Evolutionary conservation across 2,888 invertebrate species (phyloP).

Genomic region (Cactoblastis cactorum): DNA sequence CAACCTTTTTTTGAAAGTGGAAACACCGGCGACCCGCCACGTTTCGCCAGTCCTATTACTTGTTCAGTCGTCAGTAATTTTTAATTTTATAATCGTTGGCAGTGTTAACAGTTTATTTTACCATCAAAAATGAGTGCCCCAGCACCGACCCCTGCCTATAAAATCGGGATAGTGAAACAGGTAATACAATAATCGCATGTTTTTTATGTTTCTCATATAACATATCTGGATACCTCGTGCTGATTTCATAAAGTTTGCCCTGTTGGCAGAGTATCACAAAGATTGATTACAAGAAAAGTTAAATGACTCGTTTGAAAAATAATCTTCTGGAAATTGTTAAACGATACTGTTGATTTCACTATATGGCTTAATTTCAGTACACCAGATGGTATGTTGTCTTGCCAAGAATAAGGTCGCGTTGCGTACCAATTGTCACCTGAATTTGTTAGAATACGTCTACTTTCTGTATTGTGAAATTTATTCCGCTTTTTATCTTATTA

Average conservation of each 20-base stretch:
- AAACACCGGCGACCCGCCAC: slow-evolving; percentile 64
- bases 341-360: not conserved
- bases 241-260: slow-evolving; percentile 52
- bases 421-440: slow-evolving; percentile 14
- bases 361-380: slow-evolving; percentile 6
- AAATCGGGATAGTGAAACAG: slow-evolving; percentile 72
- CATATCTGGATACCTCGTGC: slow-evolving; percentile 57
- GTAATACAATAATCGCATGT: slow-evolving; percentile 50
- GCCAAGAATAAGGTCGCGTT: slow-evolving; percentile 15
- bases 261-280: slow-evolving; percentile 60
- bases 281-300: slow-evolving; percentile 15
- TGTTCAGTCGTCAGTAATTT: slow-evolving; percentile 55
- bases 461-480: not conserved
- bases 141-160: slow-evolving; percentile 57
- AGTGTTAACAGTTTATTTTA: slow-evolving; percentile 39
- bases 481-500: slow-evolving; percentile 10
- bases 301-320: not conserved
- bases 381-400: slow-evolving; percentile 21
- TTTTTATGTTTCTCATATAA: slow-evolving; percentile 28
- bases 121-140: slow-evolving; percentile 65
- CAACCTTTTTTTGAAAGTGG: slow-evolving; percentile 41
- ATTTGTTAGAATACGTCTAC: not conserved
- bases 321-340: not conserved
- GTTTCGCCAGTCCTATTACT: slow-evolving; percentile 66
- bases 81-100: slow-evolving; percentile 40